phyloP scores from a whole-genome alignment of 2,797 vertebrate genomes.

The Alouatta caraya region DNA sequence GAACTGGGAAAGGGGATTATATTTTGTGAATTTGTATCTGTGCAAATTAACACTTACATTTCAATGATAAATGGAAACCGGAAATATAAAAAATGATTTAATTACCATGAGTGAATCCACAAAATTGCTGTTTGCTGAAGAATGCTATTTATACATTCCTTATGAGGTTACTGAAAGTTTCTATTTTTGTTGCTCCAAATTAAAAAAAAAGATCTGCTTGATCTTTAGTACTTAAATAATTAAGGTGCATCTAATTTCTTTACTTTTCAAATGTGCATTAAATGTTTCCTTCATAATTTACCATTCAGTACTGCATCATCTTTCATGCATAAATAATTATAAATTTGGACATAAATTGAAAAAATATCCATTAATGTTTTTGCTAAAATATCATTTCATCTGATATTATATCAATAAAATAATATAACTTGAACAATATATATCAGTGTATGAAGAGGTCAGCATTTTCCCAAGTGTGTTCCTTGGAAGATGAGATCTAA shows the following conservation, averaged over 20 bases:
- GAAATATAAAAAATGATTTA: background rate
- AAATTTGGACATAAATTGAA: background rate
- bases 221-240: constrained; percentile 14
- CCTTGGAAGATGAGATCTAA: background rate
- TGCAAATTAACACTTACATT: constrained; percentile 15
- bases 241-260: constrained; percentile 26
- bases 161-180: background rate
- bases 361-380: background rate
- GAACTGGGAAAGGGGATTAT: background rate
- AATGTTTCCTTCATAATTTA: constrained; percentile 40
- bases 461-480: constrained; percentile 1
- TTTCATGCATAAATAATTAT: background rate
- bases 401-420: background rate
- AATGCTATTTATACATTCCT: background rate
- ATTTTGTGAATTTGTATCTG: background rate
- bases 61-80: constrained; percentile 25
- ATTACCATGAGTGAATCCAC: constrained; percentile 7
- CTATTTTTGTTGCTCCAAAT: constrained; percentile 15
- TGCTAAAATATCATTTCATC: background rate
- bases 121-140: background rate
- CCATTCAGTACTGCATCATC: background rate
- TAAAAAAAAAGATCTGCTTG: background rate
- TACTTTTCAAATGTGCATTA: constrained; percentile 24
- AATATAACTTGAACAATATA: background rate
- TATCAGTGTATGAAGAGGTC: background rate